Conservation (phyloP, 2,113 vertebrate genomes). For the Mesocricetus auratus region DNA sequence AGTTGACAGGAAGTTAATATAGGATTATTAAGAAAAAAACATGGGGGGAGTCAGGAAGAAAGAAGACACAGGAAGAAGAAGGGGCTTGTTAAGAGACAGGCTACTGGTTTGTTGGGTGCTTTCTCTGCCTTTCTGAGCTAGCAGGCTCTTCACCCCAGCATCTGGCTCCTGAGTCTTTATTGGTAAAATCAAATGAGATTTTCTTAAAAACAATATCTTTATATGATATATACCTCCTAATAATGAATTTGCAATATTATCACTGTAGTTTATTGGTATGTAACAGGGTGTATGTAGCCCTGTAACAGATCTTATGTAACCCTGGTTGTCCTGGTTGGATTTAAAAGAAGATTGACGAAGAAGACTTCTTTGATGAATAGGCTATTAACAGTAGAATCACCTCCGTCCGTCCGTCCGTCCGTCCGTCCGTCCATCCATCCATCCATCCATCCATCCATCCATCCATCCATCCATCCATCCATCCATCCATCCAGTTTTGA, state of each 20-base stretch:
- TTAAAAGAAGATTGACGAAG: not conserved
- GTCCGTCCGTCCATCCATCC: no score
- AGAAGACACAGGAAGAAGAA: not conserved
- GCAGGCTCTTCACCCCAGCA: not conserved
- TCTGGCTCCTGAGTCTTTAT: not conserved
- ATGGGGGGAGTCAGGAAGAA: not conserved
- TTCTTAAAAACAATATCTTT: not conserved
- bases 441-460: not conserved
- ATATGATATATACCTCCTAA: not conserved
- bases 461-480: not conserved
- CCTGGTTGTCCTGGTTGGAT: not conserved
- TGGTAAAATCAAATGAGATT: not conserved
- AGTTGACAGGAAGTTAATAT: not conserved
- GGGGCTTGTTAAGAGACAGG: not conserved
- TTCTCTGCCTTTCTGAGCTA: not conserved
- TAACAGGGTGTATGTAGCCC: not conserved
- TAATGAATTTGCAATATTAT: slow-evolving; percentile 23
- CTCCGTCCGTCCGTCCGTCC: not conserved
- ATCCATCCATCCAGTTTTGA: not conserved
- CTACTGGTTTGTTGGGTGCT: not conserved
- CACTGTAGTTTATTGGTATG: not conserved
- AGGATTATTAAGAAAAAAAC: not conserved
- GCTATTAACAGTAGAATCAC: not conserved
- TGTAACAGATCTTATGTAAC: not conserved
- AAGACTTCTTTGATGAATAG: not conserved